These are phyloP conservation scores for Gymnocephalus cernua DNA, from an alignment of 2,113 vertebrate species.

Conservation along the genomic window DNA sequence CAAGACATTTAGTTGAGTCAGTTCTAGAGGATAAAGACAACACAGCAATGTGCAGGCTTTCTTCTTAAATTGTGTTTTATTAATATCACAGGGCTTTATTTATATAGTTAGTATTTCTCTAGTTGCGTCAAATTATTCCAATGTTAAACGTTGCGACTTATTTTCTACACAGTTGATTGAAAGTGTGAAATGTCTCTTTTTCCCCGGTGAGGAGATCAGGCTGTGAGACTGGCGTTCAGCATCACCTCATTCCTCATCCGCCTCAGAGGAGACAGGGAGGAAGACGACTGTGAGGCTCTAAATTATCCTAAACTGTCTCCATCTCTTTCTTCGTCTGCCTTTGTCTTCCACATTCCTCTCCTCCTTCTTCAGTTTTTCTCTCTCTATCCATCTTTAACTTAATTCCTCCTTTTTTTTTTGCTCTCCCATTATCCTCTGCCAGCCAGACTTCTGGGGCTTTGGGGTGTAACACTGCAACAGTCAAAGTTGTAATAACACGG, in stretches of 20 bases:
- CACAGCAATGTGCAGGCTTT: no score
- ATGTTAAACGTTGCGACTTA: constrained; percentile 1
- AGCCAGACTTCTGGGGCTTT: constrained; percentile 66
- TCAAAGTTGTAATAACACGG: constrained; percentile 74
- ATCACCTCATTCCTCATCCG: constrained; percentile 73
- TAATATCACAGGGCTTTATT: neutral
- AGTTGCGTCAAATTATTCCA: constrained; percentile 12
- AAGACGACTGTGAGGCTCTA: constrained; percentile 47
- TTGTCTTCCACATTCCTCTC: constrained; percentile 42
- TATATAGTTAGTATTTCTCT: neutral
- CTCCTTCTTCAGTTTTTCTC: constrained; percentile 17
- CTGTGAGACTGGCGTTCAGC: constrained; percentile 55
- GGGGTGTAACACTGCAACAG: constrained; percentile 53
- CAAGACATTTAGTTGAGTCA: no score
- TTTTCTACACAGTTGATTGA: constrained; percentile 27
- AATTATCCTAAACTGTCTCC: constrained; percentile 53
- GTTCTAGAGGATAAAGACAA: no score
- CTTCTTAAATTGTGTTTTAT: neutral
- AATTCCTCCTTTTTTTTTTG: constrained; percentile 35
- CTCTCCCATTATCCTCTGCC: constrained; percentile 58
- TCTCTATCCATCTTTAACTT: constrained; percentile 43
- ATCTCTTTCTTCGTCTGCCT: constrained; percentile 15
- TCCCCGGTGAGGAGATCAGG: constrained; percentile 50
- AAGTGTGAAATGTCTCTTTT: constrained; percentile 45
- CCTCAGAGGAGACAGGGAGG: constrained; percentile 59